Conservation (phyloP, 2,797 vertebrate genomes). For the Myioborus melanocephalus region DNA sequence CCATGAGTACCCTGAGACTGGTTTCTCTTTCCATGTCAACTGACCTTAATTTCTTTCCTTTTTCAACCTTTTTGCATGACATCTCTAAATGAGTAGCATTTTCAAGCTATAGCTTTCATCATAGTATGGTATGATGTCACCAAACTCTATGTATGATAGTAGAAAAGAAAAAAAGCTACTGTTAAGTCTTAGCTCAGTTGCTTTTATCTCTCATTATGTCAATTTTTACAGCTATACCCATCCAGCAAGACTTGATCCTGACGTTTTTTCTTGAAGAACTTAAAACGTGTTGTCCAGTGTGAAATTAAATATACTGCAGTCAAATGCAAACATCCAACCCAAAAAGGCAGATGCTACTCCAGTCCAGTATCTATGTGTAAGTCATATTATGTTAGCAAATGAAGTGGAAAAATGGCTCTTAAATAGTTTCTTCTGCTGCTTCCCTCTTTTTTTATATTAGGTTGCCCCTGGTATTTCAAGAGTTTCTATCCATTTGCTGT, state of each 20-base stretch:
- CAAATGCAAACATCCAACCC: neutral
- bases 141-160: neutral
- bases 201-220: neutral
- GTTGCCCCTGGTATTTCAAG: neutral
- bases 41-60: neutral
- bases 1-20: neutral
- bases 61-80: neutral
- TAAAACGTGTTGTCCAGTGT: neutral
- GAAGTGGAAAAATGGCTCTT: neutral
- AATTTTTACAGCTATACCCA: neutral
- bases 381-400: neutral
- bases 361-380: neutral
- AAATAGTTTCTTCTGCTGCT: neutral
- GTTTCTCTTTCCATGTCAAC: neutral
- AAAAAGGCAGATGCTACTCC: neutral
- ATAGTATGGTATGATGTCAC: neutral
- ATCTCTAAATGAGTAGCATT: neutral
- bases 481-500: neutral
- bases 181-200: neutral
- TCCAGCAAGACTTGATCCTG: neutral
- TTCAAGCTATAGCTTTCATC: neutral
- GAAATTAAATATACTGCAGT: neutral
- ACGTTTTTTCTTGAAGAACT: neutral
- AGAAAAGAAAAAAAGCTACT: neutral
- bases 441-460: neutral